A percentile compares a stretch with the other conserved stretches of the same genome.
Conservation (phyloP, 2,113 vertebrate species). For the Eublepharis macularius region DNA sequence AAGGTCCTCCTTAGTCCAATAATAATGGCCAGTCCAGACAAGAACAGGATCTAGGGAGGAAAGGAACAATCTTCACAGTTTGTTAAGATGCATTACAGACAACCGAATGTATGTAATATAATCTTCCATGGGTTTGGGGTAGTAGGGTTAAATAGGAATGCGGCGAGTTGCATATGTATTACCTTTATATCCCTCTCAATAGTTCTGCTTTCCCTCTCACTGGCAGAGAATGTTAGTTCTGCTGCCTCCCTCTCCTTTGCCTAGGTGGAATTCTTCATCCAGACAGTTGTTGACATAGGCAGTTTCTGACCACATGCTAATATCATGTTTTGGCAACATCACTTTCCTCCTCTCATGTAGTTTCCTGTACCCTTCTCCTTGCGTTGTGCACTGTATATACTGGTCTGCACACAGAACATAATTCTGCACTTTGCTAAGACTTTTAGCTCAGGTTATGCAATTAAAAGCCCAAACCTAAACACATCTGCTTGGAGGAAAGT, state of each 20-base stretch:
- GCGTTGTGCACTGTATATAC: background rate
- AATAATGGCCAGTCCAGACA: constrained; percentile 83
- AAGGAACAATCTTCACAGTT: background rate
- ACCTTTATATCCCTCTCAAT: background rate
- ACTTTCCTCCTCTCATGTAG: background rate
- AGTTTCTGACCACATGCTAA: background rate
- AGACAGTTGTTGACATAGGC: background rate
- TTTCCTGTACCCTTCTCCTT: background rate
- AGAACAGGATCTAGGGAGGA: constrained; percentile 82
- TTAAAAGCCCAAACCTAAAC: background rate
- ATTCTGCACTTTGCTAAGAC: background rate
- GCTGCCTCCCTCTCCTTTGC: background rate
- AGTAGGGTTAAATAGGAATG: background rate
- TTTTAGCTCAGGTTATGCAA: background rate
- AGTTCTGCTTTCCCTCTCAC: background rate
- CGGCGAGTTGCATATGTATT: background rate
- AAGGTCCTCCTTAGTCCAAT: constrained; percentile 83
- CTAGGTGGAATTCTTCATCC: background rate
- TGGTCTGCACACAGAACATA: background rate
- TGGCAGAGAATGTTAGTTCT: background rate
- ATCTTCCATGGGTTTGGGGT: background rate
- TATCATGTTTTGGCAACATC: background rate
- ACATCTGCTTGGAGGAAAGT: background rate
- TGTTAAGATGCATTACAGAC: background rate
- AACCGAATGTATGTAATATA: background rate